Base-by-base conservation (phyloP, 1,140 invertebrate species). In the Trialeurodes vaporariorum region DNA sequence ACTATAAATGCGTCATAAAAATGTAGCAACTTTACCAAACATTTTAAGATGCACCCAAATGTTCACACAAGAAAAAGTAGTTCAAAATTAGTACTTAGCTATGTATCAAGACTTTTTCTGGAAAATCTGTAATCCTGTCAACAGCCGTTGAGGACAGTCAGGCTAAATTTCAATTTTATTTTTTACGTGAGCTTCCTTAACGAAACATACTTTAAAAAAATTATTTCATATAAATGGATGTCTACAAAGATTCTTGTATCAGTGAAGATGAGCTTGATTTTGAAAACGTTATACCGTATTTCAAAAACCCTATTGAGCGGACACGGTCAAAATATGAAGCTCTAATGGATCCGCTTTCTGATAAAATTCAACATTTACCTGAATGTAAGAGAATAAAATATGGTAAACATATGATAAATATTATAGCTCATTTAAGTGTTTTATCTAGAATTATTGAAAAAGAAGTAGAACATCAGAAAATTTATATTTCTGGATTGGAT, bases 281-380 rank as follows among this genome's bases (percentile, higher is more conserved):
- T 67, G 59, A 67, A 67, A 67, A 61, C 25, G 21, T 67, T 59
- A 66, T 67, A n/a, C 65, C 65, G 26, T 67, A 67, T 67, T 67
- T 67, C 59, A 67, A 67, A 67, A 11, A 61, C 13, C 65, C 65
- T 27, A 5, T 67, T 67, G 65, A 58, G 58, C 23, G 26, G 21
- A 67, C 65, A 67, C 60, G 26, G 61, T 67, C 60, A 67, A 67
- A 67, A 26, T 67, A 67, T 67, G 65, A 67, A 67, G 61, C 59
- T 67, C 58, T 67, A 61, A 67, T 67, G 59, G 59, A 67, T 22
- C 65, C 65, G 13, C 59, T 67, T 61, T 67, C 65, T 25, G 65
- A 67, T 67, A 67, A 67, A 67, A 61, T 67, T 61, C 59, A 67
- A 61, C n/a, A 61, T 61, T 22, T 61, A 61, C 60, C 60, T 61